Evolutionary conservation across 2,113 vertebrate species (phyloP), one percentile per base, ranked within the genome.

Genomic region (Amblyopsis rosae): DNA sequence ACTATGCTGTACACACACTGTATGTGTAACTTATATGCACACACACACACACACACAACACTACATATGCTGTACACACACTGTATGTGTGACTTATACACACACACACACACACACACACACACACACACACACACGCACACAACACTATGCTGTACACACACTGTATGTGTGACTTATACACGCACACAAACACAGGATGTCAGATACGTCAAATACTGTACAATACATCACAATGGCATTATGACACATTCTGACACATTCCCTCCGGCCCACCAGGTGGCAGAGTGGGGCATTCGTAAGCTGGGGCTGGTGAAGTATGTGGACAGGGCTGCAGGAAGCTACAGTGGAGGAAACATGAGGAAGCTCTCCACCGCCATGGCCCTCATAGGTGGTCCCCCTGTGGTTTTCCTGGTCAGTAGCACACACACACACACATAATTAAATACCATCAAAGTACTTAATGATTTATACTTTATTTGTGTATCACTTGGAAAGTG

Each of bases 351-450:
- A 10, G 97, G 98, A 6, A 99, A 99, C 91, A 96, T 94, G 81
- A 94, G 98, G 67, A 99, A 99, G 72, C 94, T 99, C 3, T 99
- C 97, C 1, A 99, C 98, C 0, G 98, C 98, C 69, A 97, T 99
- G 65, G 97, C 98, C 12, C 89, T 99, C 74, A 99, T 98, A 8
- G 97, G 96, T 26, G 96, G 95, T 41, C 96, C 98, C 5, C 97
- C 98, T 9, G 96, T 99, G 15, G 95, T 99, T 12, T 99, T 99
- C 76, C 87, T 99, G 94, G 97, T 99, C 73, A 95, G 96, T 93
- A n/a, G 16, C 9, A 47, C 4, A 32, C 54, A 63, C 33, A 13
- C 17, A 12, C 35, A 45, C 19, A 19, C 2, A 19, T 26, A 26
- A 26, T 26, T 26, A 26, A 26, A 26, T 26, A 26, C 26, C 26